Evolutionary conservation across 2,113 vertebrate species (phyloP), one percentile per base, ranked within the genome.

Genomic region (Epinephelus cyanopodus): DNA sequence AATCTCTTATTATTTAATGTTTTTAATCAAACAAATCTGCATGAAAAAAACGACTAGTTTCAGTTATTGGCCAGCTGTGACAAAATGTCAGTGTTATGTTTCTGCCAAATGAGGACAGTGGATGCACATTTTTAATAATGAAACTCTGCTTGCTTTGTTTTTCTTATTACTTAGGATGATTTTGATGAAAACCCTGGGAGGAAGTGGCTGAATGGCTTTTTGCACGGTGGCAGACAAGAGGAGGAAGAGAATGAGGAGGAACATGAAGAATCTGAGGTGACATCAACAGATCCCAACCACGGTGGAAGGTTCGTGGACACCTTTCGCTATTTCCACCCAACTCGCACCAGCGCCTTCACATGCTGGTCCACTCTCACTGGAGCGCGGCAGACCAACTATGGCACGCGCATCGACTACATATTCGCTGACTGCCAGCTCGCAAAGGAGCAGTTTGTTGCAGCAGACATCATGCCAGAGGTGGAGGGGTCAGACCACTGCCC

Each of bases 401-500:
- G 97, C 76, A 97, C 96, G 2, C 96, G 97, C 52, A 95, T 98
- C n/a, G 97, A 98, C 87, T 98, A 98, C 84, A 95, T 98, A 69
- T 93, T 98, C 2, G 96, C 95, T 0, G 94, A 96, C 50, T 69
- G 47, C 65, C 74, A 70, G 6, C 92, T 98, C 14, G 95, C 93
- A 6, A 83, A 89, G 29, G 91, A 82, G 1, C 92, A 92, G 70
- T 96, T 98, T 74, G 82, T 92, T 81, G 89, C 80, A 0, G 96
- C 95, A 5, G 95, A 96, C 79, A 95, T 98, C 77, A 94, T 96
- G 93, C 96, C 97, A 1, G 96, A 97, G 64, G 93, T 98, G 63
- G 95, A 96, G 73, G 97, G 97, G 66, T 98, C 97, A 3, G 97
- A 98, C 77, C 97, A 98, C 78, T 98, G 97, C 71, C 97, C 97